These are phyloP conservation scores for Coremacera marginata DNA, from an alignment of 2,888 invertebrate genomes.

Conservation along the genomic window DNA sequence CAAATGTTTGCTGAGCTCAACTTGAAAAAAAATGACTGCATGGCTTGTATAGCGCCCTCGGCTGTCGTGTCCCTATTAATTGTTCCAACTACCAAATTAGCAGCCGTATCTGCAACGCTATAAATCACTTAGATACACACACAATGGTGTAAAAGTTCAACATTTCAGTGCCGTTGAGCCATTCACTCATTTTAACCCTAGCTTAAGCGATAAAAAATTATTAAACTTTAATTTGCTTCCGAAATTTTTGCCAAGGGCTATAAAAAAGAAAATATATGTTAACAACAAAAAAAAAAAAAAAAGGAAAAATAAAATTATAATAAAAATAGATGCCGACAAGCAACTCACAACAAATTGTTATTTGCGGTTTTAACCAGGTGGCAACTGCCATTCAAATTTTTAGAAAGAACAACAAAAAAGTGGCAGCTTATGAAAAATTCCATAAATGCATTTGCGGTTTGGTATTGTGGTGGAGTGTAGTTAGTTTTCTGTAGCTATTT, in stretches of 20 bases:
- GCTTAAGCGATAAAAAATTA: slow-evolving; percentile 22
- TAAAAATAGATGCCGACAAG: slow-evolving; percentile 15
- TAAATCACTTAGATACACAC: slow-evolving; percentile 26
- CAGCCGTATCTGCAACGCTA: slow-evolving; percentile 6
- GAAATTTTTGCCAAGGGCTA: slow-evolving; percentile 18
- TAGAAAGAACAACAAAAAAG: background rate
- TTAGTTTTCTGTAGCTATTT: background rate
- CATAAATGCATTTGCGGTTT: slow-evolving; percentile 20
- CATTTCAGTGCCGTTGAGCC: too few species aligned
- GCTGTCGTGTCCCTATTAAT: background rate
- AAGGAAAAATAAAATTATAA: background rate
- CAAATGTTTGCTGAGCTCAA: background rate
- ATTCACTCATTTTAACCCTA: too few species aligned
- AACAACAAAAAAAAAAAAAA: background rate
- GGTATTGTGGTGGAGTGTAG: background rate
- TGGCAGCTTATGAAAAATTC: slow-evolving; percentile 27
- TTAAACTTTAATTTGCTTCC: slow-evolving; percentile 34
- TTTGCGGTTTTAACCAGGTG: slow-evolving; percentile 30
- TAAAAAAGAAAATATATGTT: background rate
- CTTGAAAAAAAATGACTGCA: background rate
- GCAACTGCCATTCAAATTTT: slow-evolving; percentile 12
- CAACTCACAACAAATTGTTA: background rate
- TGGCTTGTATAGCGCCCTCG: background rate
- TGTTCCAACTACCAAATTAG: slow-evolving; percentile 20
- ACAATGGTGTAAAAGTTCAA: slow-evolving; percentile 7